A percentile compares a stretch with the other conserved stretches of the same genome.
Conservation (phyloP, 2,888 invertebrate genomes). For the Nasonovia ribisnigri region DNA sequence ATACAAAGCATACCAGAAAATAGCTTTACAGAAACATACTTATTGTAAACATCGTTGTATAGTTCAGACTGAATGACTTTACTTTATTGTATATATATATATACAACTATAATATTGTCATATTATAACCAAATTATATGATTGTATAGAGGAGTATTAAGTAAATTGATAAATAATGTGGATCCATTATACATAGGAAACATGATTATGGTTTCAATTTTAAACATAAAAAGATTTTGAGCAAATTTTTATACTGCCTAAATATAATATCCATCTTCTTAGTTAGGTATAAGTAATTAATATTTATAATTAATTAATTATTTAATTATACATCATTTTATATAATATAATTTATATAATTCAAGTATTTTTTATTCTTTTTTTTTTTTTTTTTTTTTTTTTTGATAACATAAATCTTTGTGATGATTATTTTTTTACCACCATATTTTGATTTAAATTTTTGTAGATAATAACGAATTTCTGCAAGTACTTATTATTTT, state of each 20-base stretch:
- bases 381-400: background rate
- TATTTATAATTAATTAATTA: background rate
- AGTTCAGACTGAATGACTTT: conserved; percentile 60
- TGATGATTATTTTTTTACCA: background rate
- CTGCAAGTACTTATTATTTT: background rate
- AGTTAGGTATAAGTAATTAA: background rate
- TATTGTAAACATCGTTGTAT: conserved; percentile 65
- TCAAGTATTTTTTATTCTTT: background rate
- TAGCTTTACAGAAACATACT: conserved; percentile 69
- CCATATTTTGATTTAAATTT: background rate
- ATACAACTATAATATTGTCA: background rate
- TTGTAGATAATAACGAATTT: background rate
- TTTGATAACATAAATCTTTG: background rate
- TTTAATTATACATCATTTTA: background rate
- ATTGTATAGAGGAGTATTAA: background rate
- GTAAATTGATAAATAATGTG: background rate
- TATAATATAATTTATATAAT: background rate
- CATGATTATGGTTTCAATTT: background rate
- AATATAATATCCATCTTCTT: background rate
- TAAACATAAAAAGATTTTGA: background rate
- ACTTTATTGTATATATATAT: conserved; percentile 25
- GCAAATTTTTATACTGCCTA: background rate
- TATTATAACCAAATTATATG: background rate
- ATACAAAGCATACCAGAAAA: conserved; percentile 70
- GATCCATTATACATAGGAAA: background rate